These are phyloP conservation scores for Myathropa florea DNA, from an alignment of 2,888 invertebrate genomes.

Conservation along the genomic window DNA sequence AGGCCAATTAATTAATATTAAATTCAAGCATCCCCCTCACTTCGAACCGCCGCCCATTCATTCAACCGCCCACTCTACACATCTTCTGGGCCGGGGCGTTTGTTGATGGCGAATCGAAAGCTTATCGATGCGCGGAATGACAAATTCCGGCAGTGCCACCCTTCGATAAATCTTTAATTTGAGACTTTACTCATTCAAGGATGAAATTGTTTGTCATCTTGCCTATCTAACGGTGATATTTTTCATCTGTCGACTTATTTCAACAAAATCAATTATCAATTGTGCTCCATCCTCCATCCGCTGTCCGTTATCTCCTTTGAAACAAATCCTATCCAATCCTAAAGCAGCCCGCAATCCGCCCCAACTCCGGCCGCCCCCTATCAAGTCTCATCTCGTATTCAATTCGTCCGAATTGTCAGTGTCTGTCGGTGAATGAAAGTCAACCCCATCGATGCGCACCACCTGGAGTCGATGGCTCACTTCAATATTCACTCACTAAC, in stretches of 20 bases:
- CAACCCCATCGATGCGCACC: background rate
- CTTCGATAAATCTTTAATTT: constrained; percentile 43
- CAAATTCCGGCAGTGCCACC: background rate
- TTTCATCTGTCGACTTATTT: constrained; percentile 43
- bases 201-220: constrained; percentile 55
- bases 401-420: background rate
- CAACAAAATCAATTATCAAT: constrained; percentile 53
- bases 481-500: constrained; percentile 58
- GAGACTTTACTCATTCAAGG: constrained; percentile 34
- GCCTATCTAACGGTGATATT: constrained; percentile 36
- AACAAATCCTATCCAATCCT: background rate
- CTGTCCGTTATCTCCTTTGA: background rate
- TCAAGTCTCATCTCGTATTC: background rate
- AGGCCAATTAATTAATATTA: constrained; percentile 54
- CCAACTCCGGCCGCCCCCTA: no score
- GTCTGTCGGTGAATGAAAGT: background rate
- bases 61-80: background rate
- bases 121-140: constrained; percentile 18
- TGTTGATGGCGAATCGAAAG: constrained; percentile 1
- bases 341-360: background rate
- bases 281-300: background rate
- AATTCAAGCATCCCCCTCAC: constrained; percentile 7
- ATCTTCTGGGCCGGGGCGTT: no score
- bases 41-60: background rate
- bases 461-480: constrained; percentile 17